Conservation (phyloP, 2,113 vertebrate genomes). For the Myocastor coypus region DNA sequence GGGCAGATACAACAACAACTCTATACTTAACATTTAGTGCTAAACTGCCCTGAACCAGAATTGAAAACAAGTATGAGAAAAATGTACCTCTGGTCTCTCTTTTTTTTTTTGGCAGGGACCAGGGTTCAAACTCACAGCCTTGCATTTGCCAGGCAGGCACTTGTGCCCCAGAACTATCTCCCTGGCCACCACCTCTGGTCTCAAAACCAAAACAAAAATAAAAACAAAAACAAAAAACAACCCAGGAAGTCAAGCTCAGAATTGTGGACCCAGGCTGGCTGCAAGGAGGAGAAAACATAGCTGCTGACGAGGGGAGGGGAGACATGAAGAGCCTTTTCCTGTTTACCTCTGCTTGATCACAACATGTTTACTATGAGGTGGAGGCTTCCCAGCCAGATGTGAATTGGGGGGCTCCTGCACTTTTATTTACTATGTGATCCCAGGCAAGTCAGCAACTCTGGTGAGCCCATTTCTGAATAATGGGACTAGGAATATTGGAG, state of each 20-base stretch:
- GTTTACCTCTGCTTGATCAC: slow-evolving; percentile 62
- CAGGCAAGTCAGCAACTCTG: slow-evolving; percentile 48
- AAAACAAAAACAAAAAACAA: neutral
- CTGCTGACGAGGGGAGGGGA: neutral
- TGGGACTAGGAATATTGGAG: neutral
- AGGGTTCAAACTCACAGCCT: no score
- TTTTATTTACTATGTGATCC: slow-evolving; percentile 46
- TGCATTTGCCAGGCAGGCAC: no score
- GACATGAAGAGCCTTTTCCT: slow-evolving; percentile 7
- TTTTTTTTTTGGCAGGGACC: no score
- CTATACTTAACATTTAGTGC: slow-evolving; percentile 36
- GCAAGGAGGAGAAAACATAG: neutral
- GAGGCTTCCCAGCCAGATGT: neutral
- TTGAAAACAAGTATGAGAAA: slow-evolving; percentile 16
- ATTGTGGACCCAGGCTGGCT: neutral
- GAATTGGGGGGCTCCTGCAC: neutral
- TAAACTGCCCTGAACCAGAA: slow-evolving; percentile 23
- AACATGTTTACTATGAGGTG: slow-evolving; percentile 60
- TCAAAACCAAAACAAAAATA: no score
- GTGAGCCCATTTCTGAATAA: slow-evolving; percentile 41
- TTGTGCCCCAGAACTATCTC: no score
- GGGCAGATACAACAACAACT: slow-evolving; percentile 17
- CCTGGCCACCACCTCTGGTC: no score
- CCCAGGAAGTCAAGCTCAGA: neutral
- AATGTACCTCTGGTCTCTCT: no score